These are phyloP conservation scores for Gobio occitaniae DNA, from an alignment of 2,797 vertebrate species.

Conservation along the genomic window DNA sequence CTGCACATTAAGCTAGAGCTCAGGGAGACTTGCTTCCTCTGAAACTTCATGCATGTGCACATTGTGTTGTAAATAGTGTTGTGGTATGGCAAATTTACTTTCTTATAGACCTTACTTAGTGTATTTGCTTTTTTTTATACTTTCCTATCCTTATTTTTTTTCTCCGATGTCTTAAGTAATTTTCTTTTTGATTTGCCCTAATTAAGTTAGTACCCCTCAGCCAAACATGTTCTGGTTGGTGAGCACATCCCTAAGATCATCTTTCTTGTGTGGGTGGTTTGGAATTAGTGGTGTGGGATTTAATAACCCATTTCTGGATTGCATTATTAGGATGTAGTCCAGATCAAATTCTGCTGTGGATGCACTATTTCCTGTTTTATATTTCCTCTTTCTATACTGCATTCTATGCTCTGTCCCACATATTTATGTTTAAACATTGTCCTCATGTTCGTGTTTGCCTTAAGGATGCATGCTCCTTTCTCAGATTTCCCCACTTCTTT, in stretches of 20 bases:
- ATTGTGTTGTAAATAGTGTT: slow-evolving; percentile 4
- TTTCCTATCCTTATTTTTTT: not conserved
- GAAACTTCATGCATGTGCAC: not conserved
- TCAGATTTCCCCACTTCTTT: slow-evolving; percentile 14
- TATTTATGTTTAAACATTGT: not conserved
- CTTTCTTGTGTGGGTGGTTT: slow-evolving; percentile 40
- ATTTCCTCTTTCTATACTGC: not conserved
- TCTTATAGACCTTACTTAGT: not conserved
- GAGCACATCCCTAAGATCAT: slow-evolving; percentile 20
- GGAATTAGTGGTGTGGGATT: slow-evolving; percentile 36
- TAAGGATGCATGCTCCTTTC: slow-evolving; percentile 5
- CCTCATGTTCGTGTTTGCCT: not conserved
- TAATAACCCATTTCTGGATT: slow-evolving; percentile 39
- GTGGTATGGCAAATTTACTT: not conserved
- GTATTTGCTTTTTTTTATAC: slow-evolving; percentile 1
- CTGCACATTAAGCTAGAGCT: not conserved
- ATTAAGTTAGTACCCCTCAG: slow-evolving; percentile 37
- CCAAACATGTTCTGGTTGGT: slow-evolving; percentile 29
- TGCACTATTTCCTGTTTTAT: slow-evolving; percentile 4
- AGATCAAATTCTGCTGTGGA: not conserved
- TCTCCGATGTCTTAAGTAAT: not conserved
- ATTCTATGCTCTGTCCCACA: slow-evolving; percentile 16
- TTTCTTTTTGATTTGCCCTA: slow-evolving; percentile 13
- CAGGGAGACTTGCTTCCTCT: not conserved
- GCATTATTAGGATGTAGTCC: slow-evolving; percentile 10